These are phyloP conservation scores for Meteorus cinctellus DNA, from an alignment of 2,888 invertebrate species.

Conservation along the genomic window DNA sequence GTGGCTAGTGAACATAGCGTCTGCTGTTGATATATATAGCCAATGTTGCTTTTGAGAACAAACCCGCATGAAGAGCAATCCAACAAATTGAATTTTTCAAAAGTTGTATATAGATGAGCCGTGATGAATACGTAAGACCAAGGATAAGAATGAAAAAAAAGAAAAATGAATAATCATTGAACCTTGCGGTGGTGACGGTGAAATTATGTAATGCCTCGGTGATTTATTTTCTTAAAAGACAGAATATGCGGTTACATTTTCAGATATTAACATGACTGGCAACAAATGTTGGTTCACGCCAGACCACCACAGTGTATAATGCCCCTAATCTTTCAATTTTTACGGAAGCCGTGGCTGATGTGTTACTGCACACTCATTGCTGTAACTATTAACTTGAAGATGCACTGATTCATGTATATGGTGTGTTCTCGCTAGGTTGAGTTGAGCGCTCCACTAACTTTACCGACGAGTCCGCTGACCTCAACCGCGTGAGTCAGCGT, in stretches of 20 bases:
- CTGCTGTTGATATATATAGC: neutral
- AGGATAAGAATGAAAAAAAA: neutral
- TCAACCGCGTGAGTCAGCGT: constrained; percentile 70
- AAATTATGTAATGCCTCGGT: constrained; percentile 7
- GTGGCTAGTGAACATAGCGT: constrained; percentile 61
- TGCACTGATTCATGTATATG: constrained; percentile 67
- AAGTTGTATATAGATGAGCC: neutral
- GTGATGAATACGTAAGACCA: neutral
- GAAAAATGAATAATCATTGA: neutral
- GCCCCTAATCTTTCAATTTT: constrained; percentile 8
- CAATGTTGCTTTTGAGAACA: neutral
- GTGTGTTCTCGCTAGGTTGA: constrained; percentile 57
- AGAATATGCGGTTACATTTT: neutral
- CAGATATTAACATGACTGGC: constrained; percentile 11
- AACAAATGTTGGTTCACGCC: neutral
- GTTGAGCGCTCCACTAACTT: constrained; percentile 72
- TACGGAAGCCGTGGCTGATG: constrained; percentile 19
- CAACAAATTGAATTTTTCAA: neutral
- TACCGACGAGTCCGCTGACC: constrained; percentile 71
- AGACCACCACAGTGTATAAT: constrained; percentile 10
- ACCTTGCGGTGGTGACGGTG: neutral
- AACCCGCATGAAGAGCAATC: neutral
- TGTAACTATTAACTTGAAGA: constrained; percentile 49
- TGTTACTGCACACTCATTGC: constrained; percentile 48
- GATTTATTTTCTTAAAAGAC: constrained; percentile 3